Base-by-base conservation (phyloP, 2,888 invertebrate species). In the Pyrrhosoma nymphula region DNA sequence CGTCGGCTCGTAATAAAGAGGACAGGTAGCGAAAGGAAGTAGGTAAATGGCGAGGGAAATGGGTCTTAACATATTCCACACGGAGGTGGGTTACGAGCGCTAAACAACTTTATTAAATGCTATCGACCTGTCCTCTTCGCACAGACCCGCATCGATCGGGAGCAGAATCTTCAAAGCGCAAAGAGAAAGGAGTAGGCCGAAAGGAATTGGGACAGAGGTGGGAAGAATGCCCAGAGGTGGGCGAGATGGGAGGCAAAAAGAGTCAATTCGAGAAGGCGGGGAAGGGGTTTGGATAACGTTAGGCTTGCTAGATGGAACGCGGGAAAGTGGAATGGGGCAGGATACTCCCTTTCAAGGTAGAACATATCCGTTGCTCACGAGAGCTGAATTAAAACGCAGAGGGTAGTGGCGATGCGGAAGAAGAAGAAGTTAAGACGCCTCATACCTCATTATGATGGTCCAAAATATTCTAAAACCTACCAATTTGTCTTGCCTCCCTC, bases 71-170 rank as follows among this genome's bases (percentile, higher is more conserved):
- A 30, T 18, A 82, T 82, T 35, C 82, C 35, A 35, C 12, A 47
- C 47, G 47, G 47, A n/a, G 75, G n/a, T n/a, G 10, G 6, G 26
- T 0, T 8, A 6, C 6, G 30, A 35, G 16, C 82, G 35, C n/a
- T 82, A 82, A 82, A 82, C 82, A 35, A 18, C 30, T 82, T 82
- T 82, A 82, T 82, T 35, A 82, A 82, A n/a, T 35, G 82, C 35
- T 18, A 82, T n/a, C 69, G 69, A n/a, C 4, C n/a, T 69, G 10
- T n/a, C 69, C 23, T 82, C 30, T 35, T 35, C 30, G 30, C 14
- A 82, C 14, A 14, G 30, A 18, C 8, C 69, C 30, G 12, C 75
- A 3, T 12, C 35, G 35, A 82, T 18, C 16, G 82, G 82, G n/a
- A 10, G 82, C 1, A 12, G 26, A 35, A 82, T n/a, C 26, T 12